Percentiles rank a stretch among this genome's conserved stretches.
Evolutionary conservation across 2,888 invertebrate species (phyloP).

Genomic region (Embidobia sp.): DNA sequence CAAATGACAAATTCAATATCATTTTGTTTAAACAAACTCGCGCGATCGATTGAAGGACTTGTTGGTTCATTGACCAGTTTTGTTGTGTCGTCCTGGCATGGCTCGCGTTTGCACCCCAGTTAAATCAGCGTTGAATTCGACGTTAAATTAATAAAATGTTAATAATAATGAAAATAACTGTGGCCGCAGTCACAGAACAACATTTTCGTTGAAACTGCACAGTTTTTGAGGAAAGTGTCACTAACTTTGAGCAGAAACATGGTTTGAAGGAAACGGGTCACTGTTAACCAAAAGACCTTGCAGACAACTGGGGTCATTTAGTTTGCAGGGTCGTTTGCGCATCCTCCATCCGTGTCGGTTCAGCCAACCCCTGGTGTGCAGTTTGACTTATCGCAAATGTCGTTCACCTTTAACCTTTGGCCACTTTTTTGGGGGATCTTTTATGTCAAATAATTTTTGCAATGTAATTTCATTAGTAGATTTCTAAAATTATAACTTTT

Average conservation of each 20-base stretch:
- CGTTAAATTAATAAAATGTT: too few species aligned
- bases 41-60: conserved; percentile 56
- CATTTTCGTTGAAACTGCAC: too few species aligned
- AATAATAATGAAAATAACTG: too few species aligned
- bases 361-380: conserved; percentile 22
- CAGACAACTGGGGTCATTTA: conserved; percentile 39
- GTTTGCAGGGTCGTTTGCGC: conserved; percentile 60
- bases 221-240: too few species aligned
- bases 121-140: background rate
- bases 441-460: too few species aligned
- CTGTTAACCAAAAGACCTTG: conserved; percentile 29
- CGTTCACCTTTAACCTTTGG: too few species aligned
- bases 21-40: conserved; percentile 34
- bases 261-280: conserved; percentile 24
- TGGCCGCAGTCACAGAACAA: too few species aligned
- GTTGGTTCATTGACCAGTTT: conserved; percentile 48
- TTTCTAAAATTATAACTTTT: too few species aligned
- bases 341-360: conserved; percentile 48
- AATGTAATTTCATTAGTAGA: too few species aligned
- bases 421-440: too few species aligned
- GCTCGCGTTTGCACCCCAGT: too few species aligned
- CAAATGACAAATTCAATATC: background rate
- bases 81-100: conserved; percentile 34
- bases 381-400: too few species aligned
- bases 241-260: background rate